Percentiles rank a stretch among this genome's conserved stretches.
phyloP scores from a whole-genome alignment of 92 coral and sea anemone species.

The Epizoanthus ramosus region DNA sequence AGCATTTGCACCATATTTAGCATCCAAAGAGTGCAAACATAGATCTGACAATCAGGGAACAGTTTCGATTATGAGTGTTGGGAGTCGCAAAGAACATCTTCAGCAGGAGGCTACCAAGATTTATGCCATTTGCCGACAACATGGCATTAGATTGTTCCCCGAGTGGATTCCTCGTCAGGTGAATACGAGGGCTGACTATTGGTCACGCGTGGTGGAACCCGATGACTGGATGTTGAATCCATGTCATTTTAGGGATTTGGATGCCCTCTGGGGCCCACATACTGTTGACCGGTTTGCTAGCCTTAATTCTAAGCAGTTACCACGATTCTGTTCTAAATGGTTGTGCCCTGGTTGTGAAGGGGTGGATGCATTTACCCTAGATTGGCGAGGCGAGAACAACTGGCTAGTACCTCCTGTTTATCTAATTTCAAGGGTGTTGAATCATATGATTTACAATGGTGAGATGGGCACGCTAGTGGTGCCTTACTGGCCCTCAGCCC shows the following conservation, averaged over 20 bases:
- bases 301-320: conserved; percentile 42
- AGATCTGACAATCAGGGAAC: conserved; percentile 61
- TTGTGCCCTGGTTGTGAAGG: conserved; percentile 58
- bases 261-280: conserved; percentile 55
- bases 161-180: conserved; percentile 61
- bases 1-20: conserved; percentile 48
- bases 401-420: conserved; percentile 68
- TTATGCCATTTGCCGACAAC: conserved; percentile 53
- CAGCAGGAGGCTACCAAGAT: conserved; percentile 49
- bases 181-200: conserved; percentile 57
- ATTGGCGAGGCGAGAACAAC: conserved; percentile 67
- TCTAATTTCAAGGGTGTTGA: conserved; percentile 12
- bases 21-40: conserved; percentile 65
- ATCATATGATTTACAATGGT: background rate
- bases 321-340: conserved; percentile 55
- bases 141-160: conserved; percentile 47
- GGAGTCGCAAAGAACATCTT: conserved; percentile 50
- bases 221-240: conserved; percentile 61
- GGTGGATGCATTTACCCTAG: conserved; percentile 64
- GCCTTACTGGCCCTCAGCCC: conserved; percentile 53
- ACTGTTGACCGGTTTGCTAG: conserved; percentile 53
- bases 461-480: conserved; percentile 31
- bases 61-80: conserved; percentile 45
- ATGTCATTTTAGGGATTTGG: conserved; percentile 46
- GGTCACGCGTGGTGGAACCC: conserved; percentile 66